phyloP scores from a whole-genome alignment of 1,140 invertebrate species.

The Diabrotica virgifera region DNA sequence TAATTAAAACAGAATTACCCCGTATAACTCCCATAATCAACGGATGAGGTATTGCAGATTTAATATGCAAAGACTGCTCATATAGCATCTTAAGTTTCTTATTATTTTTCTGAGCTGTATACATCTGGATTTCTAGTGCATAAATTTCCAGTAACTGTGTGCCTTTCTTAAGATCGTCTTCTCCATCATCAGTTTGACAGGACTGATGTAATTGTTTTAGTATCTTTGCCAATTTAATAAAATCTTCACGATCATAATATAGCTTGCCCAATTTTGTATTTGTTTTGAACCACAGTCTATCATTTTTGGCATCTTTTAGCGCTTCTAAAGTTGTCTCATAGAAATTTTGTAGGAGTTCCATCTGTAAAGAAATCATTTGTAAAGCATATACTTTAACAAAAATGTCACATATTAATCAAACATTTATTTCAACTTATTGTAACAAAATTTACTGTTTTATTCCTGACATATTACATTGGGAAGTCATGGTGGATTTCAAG shows the following conservation, averaged over 20 bases:
- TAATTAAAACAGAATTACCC: conserved; percentile 16
- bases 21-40: conserved; percentile 57
- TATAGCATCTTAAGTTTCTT: conserved; percentile 98
- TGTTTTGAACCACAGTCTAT: conserved; percentile 99
- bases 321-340: conserved; percentile 99
- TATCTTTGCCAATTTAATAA: conserved; percentile 92
- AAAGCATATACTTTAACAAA: background rate
- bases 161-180: conserved; percentile 98
- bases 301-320: conserved; percentile 98
- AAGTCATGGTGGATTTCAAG: too few species aligned
- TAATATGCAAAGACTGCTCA: conserved; percentile 97
- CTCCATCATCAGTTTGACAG: conserved; percentile 99
- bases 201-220: conserved; percentile 96
- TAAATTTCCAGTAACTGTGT: conserved; percentile 98
- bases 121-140: conserved; percentile 99
- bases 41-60: conserved; percentile 99
- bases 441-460: too few species aligned
- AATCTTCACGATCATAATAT: conserved; percentile 96
- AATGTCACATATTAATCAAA: background rate
- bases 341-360: conserved; percentile 98
- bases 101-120: conserved; percentile 99
- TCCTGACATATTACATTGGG: too few species aligned
- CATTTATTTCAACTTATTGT: too few species aligned
- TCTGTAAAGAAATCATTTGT: conserved; percentile 58
- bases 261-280: conserved; percentile 99